Conservation (phyloP, 2,888 invertebrate species). For the Diaprepes abbreviatus region DNA sequence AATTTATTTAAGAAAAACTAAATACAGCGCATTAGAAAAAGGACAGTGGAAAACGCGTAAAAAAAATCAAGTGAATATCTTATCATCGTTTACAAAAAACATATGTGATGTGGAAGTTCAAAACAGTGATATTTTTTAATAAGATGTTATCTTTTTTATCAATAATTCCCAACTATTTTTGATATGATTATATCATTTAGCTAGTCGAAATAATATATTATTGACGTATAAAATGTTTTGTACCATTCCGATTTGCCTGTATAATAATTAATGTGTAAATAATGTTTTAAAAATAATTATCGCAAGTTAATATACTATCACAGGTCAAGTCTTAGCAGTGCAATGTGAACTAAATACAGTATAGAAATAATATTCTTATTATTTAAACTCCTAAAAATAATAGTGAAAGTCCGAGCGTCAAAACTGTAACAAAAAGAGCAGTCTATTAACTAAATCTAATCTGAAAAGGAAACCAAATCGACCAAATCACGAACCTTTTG, state of each 20-base stretch:
- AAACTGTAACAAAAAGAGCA: slow-evolving; percentile 41
- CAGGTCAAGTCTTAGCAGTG: slow-evolving; percentile 36
- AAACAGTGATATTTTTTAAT: slow-evolving; percentile 14
- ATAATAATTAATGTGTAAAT: neutral
- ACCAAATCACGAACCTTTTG: slow-evolving; percentile 23
- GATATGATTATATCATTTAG: neutral
- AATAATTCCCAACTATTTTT: neutral
- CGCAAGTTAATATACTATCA: slow-evolving; percentile 10
- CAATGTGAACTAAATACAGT: slow-evolving; percentile 20
- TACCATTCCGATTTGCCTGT: neutral
- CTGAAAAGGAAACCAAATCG: slow-evolving; percentile 23
- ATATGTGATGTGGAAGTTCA: slow-evolving; percentile 24
- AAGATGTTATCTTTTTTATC: slow-evolving; percentile 11
- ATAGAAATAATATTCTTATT: slow-evolving; percentile 21
- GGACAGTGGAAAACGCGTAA: slow-evolving; percentile 2
- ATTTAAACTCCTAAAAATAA: slow-evolving; percentile 27
- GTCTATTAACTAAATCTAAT: slow-evolving; percentile 14
- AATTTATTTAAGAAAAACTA: slow-evolving; percentile 6
- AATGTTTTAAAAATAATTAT: slow-evolving; percentile 4
- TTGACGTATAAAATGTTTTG: neutral
- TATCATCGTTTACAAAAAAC: neutral
- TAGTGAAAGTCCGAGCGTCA: slow-evolving; percentile 39
- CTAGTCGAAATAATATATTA: neutral
- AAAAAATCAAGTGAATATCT: neutral
- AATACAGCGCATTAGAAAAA: neutral